Base-by-base conservation (phyloP, 1,140 invertebrate species). In the Rhagoletis zephyria region DNA sequence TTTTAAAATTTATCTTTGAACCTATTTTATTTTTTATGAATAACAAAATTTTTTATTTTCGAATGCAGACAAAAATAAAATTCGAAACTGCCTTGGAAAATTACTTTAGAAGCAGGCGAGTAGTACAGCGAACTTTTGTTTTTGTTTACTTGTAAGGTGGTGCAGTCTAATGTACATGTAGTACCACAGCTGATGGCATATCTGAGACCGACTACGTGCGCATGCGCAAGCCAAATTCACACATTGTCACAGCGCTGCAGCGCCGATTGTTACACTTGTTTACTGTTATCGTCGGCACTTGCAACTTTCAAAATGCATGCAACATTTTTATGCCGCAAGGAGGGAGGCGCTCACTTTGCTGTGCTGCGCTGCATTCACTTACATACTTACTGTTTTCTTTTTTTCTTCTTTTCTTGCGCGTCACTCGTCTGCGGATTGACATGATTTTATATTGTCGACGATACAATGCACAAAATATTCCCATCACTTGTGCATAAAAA, bases 161-260 rank as follows among this genome's bases (percentile, higher is more conserved):
- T 56, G 51, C 30, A 30, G 30, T 30, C 30, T 51, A 16, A 67
- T 74, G 5, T 10, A 74, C 4, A 48, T 42, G 67, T 2, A 40
- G 0, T 14, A 14, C 45, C 40, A 16, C 67, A 40, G 45, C 10
- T 74, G 12, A 12, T 2, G 74, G 61, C 12, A 63, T 63, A 14
- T 7, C 9, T 63, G 9, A 14, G 12, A 14, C 16, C 4, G 12
- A 63, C 61, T 7, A 3, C 9, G 67, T 19, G 74, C 74, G 74
- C 74, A 77, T 77, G 74, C 74, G 70, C 74, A 81, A 56, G n/a
- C 4, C 51, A 59, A 81, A 81, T 81, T 81, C 74, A 81, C 74
- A 81, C 48, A 81, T 81, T 59, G n/a, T 81, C 74, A 59, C 74
- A n/a, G 48, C 7, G 42, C 40, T 70, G n/a, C 48, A 81, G 48